Evolutionary conservation across 2,113 vertebrate species (phyloP), one percentile per base, ranked within the genome.

Genomic region (Alligator mississippiensis): DNA sequence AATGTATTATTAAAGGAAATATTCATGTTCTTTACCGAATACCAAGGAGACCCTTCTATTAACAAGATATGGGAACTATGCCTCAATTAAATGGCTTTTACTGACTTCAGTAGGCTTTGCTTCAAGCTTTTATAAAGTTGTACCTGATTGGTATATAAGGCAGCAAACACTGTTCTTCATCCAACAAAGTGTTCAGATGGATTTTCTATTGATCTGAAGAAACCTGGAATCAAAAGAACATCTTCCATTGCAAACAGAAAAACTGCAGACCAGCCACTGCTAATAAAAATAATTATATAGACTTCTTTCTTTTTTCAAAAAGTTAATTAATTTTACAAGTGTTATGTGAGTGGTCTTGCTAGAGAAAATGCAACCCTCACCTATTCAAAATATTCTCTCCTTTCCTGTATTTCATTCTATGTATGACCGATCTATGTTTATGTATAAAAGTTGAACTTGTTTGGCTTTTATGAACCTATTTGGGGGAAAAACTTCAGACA

Each of bases 271-370:
- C 82, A 95, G 93, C 93, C 96, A 92, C 90, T 94, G 75, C 83
- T 93, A 93, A 92, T 94, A 89, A 61, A 66, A 96, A 94, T 72
- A 82, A 90, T 89, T 95, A 70, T 86, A 89, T 92, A 25, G 80
- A 24, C 34, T 38, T 38, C 30, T 34, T 38, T 72, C 34, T 5
- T 72, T 72, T 72, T 24, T 72, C 14, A 90, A 95, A 93, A 92
- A 91, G n/a, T 93, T 93, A 96, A 96, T 96, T 96, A 96, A 97
- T 94, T 96, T 96, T 93, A 92, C 89, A 95, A 92, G 93, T 96
- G 92, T 96, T 96, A 92, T 85, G 76, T 60, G 75, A 91, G 28
- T 84, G 80, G 80, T 94, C 55, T 90, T 59, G n/a, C 74, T 54
- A n/a, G 91, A 55, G 82, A 93, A 75, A 96, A 95, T 94, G 93